Evolutionary conservation across 2,797 vertebrate genomes (phyloP).

Genomic region (Sarcoramphus papa): DNA sequence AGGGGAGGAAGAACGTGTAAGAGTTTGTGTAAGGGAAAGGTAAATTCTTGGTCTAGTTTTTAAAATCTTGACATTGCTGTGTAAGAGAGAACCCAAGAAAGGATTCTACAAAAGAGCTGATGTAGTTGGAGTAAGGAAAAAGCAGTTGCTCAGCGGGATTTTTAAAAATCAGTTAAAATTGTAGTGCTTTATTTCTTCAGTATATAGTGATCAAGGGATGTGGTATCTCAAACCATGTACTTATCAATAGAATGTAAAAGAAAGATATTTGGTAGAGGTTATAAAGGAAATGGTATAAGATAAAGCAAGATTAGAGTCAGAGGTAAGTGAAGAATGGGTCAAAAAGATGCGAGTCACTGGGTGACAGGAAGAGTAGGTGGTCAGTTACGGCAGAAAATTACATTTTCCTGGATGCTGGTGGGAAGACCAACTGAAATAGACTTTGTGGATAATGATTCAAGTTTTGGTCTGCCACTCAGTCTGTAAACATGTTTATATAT

Average conservation of each 20-base stretch:
- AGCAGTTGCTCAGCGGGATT: neutral
- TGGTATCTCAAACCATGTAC: neutral
- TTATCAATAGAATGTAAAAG: neutral
- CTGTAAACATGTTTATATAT: neutral
- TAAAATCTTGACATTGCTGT: neutral
- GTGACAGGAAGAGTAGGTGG: conserved; percentile 9
- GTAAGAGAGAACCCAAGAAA: neutral
- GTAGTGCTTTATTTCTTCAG: neutral
- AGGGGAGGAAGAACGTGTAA: neutral
- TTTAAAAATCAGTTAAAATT: neutral
- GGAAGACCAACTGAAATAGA: neutral
- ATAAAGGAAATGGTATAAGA: neutral
- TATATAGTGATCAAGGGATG: neutral
- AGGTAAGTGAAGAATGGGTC: neutral
- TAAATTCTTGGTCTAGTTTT: neutral
- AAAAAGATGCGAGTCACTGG: neutral
- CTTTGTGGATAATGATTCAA: conserved; percentile 43
- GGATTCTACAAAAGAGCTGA: neutral
- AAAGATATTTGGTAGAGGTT: neutral
- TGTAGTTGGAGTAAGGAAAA: neutral
- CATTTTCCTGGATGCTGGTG: neutral
- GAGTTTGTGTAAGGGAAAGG: neutral
- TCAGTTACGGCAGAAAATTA: neutral
- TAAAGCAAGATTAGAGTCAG: neutral
- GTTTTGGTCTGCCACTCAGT: conserved; percentile 5